Base-by-base conservation (phyloP, 2,797 vertebrate species). In the Catamblyrhynchus diadema region DNA sequence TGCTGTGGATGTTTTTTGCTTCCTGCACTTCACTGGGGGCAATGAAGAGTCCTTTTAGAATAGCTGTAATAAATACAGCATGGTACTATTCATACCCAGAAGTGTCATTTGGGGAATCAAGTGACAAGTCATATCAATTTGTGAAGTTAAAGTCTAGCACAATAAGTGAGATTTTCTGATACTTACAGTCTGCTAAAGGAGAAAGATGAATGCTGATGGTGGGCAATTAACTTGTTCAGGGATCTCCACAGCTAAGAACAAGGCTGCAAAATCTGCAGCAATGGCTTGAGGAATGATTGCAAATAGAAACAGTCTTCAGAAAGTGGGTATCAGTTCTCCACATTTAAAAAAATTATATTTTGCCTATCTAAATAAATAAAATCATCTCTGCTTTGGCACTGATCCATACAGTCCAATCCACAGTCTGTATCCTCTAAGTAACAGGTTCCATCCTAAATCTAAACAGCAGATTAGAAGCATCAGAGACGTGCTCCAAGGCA, bases 111-210 rank as follows among this genome's bases (percentile, higher is more conserved):
- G 45, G 61, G 59, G 56, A 96, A 91, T 93, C 86, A 95, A 97
- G 86, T 62, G 86, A 77, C 84, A 71, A 92, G 94, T 60, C 79
- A 60, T 93, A 88, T 92, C 87, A 88, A 86, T 95, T 96, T 94
- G 78, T 88, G 82, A 95, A 94, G 93, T 90, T 84, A 94, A 97
- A 95, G 48, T 94, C 95, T 92, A 81, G 60, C 66, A 91, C 71
- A 94, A 80, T 96, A 95, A 75, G 88, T 94, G 88, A 96, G 93
- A 83, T 92, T 94, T 97, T 95, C 79, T 94, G 71, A 92, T 82
- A 87, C 81, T 77, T 85, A 79, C 16, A 90, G 88, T 60, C 79
- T 94, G 51, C 44, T 67, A 70, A 88, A 94, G 87, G 74, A 84
- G 77, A 86, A 95, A 94, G 87, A 94, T 88, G 54, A 92, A 81